These are phyloP conservation scores for Pelagia noctiluca DNA, from an alignment of 30 jellyfish, hydroid and myxozoan species.

Conservation along the genomic window DNA sequence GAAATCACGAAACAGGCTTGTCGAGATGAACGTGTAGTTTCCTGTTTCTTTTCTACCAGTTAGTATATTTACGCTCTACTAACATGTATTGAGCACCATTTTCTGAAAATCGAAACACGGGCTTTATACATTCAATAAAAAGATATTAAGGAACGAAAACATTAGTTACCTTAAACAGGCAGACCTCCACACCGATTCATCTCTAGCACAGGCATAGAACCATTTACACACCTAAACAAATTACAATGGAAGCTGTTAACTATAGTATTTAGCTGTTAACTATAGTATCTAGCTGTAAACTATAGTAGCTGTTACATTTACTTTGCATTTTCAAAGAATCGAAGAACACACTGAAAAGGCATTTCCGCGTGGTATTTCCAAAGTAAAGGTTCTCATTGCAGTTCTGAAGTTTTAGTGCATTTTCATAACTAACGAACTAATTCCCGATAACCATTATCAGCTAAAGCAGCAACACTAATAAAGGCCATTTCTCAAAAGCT, in stretches of 20 bases:
- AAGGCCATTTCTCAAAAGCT: too few relatives aligned
- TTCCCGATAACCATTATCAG: too few relatives aligned
- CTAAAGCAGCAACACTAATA: too few relatives aligned
- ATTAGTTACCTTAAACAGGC: conserved; percentile 69
- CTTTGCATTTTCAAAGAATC: neutral
- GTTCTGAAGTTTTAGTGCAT: too few relatives aligned
- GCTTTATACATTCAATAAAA: neutral
- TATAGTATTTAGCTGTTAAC: neutral
- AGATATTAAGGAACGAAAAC: neutral
- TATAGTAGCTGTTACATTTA: neutral
- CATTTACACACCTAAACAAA: conserved; percentile 83
- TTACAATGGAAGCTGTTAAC: neutral
- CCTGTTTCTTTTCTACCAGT: neutral
- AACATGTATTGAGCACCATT: neutral
- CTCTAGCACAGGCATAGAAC: conserved; percentile 93
- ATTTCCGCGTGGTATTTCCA: neutral
- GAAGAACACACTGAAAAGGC: neutral
- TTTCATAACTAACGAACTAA: too few relatives aligned
- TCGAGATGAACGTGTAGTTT: neutral
- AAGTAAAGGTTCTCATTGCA: neutral
- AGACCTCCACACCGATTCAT: conserved; percentile 79
- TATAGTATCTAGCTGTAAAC: neutral
- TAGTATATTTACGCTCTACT: neutral
- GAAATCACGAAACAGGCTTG: neutral
- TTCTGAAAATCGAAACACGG: neutral